Conservation (phyloP, 37 sponge, comb jelly and placozoan species). For the Ianthella basta region DNA sequence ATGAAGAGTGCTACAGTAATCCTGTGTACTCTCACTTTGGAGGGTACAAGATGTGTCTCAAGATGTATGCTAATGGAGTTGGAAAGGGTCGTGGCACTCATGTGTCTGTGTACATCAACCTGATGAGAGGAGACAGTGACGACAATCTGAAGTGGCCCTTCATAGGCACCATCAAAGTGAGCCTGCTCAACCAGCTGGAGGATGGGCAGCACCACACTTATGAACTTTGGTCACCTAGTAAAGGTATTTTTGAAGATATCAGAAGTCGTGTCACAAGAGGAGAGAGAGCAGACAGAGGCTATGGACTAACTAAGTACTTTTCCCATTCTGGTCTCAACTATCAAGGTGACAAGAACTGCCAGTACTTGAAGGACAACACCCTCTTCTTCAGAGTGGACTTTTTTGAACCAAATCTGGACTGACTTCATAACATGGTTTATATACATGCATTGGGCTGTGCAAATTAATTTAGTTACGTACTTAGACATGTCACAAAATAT, state of each 20-base stretch:
- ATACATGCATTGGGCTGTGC: no score
- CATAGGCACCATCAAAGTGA: slow-evolving; percentile 43
- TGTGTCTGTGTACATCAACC: slow-evolving; percentile 43
- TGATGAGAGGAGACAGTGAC: slow-evolving; percentile 58
- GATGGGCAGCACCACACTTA: slow-evolving; percentile 37
- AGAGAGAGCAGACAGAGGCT: not conserved
- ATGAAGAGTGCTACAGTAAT: slow-evolving; percentile 42
- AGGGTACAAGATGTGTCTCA: slow-evolving; percentile 53
- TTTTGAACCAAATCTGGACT: no score
- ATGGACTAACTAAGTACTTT: not conserved
- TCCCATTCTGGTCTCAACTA: not conserved
- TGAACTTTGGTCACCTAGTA: not conserved
- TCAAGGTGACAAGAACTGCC: no score
- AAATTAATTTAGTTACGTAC: no score
- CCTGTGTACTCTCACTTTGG: slow-evolving; percentile 55
- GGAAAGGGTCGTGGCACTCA: slow-evolving; percentile 26
- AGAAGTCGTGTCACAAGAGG: slow-evolving; percentile 5
- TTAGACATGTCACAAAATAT: no score
- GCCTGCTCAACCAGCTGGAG: slow-evolving; percentile 54
- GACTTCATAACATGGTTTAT: no score
- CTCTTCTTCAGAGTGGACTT: not conserved
- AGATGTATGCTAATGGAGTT: slow-evolving; percentile 23
- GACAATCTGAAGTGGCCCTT: slow-evolving; percentile 57
- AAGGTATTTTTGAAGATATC: not conserved
- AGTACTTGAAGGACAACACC: no score